Evolutionary conservation across 2,797 vertebrate species (phyloP).

Genomic region (Typhlichthys subterraneus): DNA sequence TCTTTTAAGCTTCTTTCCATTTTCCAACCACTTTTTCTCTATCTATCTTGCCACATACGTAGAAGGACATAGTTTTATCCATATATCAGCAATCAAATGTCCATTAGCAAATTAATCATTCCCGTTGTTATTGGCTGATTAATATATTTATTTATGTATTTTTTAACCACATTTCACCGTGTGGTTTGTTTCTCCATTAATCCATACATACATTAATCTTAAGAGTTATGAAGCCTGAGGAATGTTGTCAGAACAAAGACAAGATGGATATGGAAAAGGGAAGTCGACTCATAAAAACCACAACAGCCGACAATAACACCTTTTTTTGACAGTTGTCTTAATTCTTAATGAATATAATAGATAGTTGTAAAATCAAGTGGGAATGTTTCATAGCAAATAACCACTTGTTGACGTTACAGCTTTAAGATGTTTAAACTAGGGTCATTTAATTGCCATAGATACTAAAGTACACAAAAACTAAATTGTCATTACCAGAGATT

Average conservation of each 20-base stretch:
- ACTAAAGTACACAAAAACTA: background rate
- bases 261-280: background rate
- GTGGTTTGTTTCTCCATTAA: conserved; percentile 12
- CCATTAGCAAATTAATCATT: conserved; percentile 38
- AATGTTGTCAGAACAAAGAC: background rate
- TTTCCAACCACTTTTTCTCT: background rate
- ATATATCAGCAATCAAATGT: background rate
- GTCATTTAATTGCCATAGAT: no score
- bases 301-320: no score
- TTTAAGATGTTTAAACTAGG: no score
- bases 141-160: background rate
- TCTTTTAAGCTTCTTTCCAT: conserved; percentile 8
- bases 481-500: background rate
- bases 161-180: background rate
- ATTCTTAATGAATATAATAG: no score
- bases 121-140: conserved; percentile 11
- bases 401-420: no score
- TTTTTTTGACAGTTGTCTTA: no score
- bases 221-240: no score
- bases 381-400: no score
- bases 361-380: no score
- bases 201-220: background rate
- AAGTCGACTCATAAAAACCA: no score
- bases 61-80: background rate
- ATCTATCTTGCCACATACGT: background rate